Evolutionary conservation across 2,113 vertebrate genomes (phyloP).

Genomic region (Crotalus tigris): DNA sequence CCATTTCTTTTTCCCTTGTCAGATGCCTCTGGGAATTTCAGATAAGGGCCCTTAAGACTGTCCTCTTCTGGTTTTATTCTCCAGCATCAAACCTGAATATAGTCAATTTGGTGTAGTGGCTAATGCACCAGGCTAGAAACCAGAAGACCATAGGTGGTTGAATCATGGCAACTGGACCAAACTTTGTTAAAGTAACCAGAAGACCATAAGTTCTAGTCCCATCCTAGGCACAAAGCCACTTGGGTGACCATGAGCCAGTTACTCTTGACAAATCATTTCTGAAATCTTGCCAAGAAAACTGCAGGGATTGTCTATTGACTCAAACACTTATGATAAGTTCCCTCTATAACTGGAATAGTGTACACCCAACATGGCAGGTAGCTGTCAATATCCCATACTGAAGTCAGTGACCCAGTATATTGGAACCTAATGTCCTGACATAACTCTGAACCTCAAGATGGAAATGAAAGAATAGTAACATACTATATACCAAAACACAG

Average conservation of each 20-base stretch:
- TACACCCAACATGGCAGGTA: background rate
- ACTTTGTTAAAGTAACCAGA: background rate
- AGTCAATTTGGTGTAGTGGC: background rate
- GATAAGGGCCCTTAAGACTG: background rate
- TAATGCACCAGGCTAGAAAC: background rate
- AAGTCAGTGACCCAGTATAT: background rate
- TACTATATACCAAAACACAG: background rate
- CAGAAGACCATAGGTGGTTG: background rate
- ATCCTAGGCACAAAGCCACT: background rate
- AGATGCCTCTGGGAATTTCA: background rate
- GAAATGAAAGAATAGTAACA: background rate
- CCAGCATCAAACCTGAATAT: background rate
- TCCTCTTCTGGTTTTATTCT: background rate
- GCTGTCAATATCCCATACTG: background rate
- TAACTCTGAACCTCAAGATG: background rate
- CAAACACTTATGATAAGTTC: background rate
- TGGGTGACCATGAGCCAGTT: background rate
- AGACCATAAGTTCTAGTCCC: background rate
- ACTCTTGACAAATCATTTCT: background rate
- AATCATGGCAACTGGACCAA: too few relatives aligned
- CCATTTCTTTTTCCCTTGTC: background rate
- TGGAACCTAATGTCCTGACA: background rate
- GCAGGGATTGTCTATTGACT: background rate
- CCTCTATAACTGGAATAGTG: background rate
- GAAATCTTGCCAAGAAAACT: background rate